Evolutionary conservation across 2,113 vertebrate genomes (phyloP).

Genomic region (Excalfactoria chinensis): DNA sequence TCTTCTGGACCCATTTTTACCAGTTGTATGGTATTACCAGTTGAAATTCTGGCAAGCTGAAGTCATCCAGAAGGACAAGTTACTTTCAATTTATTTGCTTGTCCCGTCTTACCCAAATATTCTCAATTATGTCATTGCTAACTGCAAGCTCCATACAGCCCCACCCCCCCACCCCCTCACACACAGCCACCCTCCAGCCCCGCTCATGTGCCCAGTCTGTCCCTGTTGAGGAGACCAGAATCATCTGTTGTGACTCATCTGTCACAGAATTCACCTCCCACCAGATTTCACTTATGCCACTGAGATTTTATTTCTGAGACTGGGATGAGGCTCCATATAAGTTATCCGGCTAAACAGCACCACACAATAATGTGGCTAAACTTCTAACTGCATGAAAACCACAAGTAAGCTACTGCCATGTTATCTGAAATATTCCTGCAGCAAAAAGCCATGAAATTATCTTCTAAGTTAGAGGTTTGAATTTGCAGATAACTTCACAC

Average conservation of each 20-base stretch:
- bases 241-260: background rate
- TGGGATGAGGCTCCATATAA: background rate
- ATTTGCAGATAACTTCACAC: background rate
- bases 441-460: background rate
- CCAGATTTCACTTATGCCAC: background rate
- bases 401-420: background rate
- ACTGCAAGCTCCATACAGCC: background rate
- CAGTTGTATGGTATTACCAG: too few species aligned
- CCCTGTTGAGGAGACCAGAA: background rate
- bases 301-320: background rate
- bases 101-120: background rate
- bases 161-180: too few species aligned
- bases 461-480: background rate
- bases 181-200: background rate
- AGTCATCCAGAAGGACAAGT: too few species aligned
- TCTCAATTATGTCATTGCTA: background rate
- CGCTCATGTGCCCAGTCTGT: too few species aligned
- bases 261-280: background rate
- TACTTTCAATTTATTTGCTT: background rate
- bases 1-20: too few species aligned
- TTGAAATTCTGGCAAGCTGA: too few species aligned
- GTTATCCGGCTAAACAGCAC: background rate
- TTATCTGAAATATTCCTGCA: background rate
- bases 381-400: background rate
- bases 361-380: background rate